Conservation (phyloP, 2,888 invertebrate genomes). For the Archips xylosteana region DNA sequence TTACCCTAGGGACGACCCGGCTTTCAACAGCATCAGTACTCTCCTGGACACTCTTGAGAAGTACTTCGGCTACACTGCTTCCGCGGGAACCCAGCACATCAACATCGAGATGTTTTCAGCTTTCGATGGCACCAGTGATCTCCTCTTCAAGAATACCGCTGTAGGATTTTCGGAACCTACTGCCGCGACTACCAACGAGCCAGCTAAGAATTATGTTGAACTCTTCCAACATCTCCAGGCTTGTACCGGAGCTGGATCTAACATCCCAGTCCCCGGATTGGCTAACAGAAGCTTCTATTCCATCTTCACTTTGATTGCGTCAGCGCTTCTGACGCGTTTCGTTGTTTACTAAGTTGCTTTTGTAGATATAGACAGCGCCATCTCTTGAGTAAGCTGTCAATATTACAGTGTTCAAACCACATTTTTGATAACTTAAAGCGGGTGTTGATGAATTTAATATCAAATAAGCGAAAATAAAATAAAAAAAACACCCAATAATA, state of each 20-base stretch:
- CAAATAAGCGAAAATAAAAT: neutral
- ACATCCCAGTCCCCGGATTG: slow-evolving; percentile 49
- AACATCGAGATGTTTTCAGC: slow-evolving; percentile 85
- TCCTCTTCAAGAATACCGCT: slow-evolving; percentile 88
- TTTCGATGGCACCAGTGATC: slow-evolving; percentile 80
- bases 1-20: slow-evolving; percentile 64
- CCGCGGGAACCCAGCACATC: slow-evolving; percentile 63
- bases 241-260: slow-evolving; percentile 62
- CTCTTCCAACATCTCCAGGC: slow-evolving; percentile 78
- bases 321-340: slow-evolving; percentile 57
- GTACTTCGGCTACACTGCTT: slow-evolving; percentile 81
- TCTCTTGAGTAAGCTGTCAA: neutral
- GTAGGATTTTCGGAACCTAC: slow-evolving; percentile 81
- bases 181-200: slow-evolving; percentile 59
- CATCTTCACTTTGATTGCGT: slow-evolving; percentile 57
- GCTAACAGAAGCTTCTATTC: slow-evolving; percentile 60
- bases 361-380: neutral
- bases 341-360: slow-evolving; percentile 53
- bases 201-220: slow-evolving; percentile 85
- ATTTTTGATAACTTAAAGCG: neutral
- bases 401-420: neutral
- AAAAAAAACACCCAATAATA: neutral
- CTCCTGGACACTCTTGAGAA: slow-evolving; percentile 78
- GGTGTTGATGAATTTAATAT: neutral
- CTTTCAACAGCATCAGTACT: slow-evolving; percentile 63